Base-by-base conservation (phyloP, 2,888 invertebrate species). In the Dioctria linearis region DNA sequence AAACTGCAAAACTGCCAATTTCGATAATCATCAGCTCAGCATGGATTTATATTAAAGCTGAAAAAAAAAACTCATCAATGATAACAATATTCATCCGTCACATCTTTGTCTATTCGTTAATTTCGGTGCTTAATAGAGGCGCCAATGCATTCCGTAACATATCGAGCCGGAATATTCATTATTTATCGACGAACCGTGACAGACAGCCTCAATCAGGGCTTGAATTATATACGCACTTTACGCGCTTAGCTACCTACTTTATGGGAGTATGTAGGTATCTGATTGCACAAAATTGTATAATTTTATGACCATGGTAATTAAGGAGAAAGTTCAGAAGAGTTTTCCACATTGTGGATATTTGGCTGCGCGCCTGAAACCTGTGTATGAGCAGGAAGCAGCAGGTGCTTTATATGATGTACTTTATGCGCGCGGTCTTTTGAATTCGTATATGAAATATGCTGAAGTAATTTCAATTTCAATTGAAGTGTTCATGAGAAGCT, bases 281-380 rank as follows among this genome's bases (percentile, higher is more conserved):
- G 61, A 61, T 61, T 61, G 61, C 39, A 11, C n/a, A 25, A 39
- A 61, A 39, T 61, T 61, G 61, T 61, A 39, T 39, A 61, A 61
- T 61, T 61, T 13, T 61, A 25, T 61, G 61, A 61, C 39, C 25
- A 61, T 61, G 61, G 61, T 61, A 61, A 61, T 61, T 61, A 61
- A 25, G 61, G 61, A 61, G 61, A 61, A 61, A 61, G 61, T 61
- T 61, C 61, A 61, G 61, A 39, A 39, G 61, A 61, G 61, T 39
- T 25, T 25, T 25, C 25, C 37, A 61, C 6, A 3, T 61, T 13
- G 37, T 11, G 61, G 61, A 13, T 25, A 25, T 6, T 39, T 61
- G 61, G 61, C 61, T 6, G 37, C 5, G 25, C 5, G 11, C n/a
- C 13, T 37, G 37, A 6, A 25, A 37, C 61, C 61, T 25, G 8